These are phyloP conservation scores for Phyllotreta striolata DNA, from an alignment of 2,888 invertebrate genomes.

Conservation along the genomic window DNA sequence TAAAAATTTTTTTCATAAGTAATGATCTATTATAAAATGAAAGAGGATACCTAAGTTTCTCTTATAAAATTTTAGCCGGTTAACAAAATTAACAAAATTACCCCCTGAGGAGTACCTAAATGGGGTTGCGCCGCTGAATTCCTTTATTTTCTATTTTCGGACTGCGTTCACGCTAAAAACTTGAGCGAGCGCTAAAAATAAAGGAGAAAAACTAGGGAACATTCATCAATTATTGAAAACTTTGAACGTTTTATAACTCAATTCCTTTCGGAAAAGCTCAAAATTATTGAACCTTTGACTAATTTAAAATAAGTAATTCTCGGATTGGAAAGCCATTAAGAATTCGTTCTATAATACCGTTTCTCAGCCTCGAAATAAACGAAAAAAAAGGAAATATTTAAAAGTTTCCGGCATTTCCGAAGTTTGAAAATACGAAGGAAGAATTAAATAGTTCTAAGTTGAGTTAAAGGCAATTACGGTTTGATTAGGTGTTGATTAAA, in stretches of 20 bases:
- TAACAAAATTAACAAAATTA: too few relatives aligned
- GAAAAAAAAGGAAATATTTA: too few relatives aligned
- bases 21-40: background rate
- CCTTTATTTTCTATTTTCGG: slow-evolving; percentile 35
- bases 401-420: too few relatives aligned
- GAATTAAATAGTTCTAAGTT: too few relatives aligned
- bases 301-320: slow-evolving; percentile 34
- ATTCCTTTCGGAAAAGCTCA: slow-evolving; percentile 36
- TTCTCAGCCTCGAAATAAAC: too few relatives aligned
- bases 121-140: slow-evolving; percentile 13
- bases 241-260: slow-evolving; percentile 41
- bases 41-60: background rate
- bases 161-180: slow-evolving; percentile 37
- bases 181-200: slow-evolving; percentile 33
- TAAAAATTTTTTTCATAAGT: background rate
- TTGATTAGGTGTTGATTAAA: too few relatives aligned
- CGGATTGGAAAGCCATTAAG: slow-evolving; percentile 36
- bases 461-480: too few relatives aligned
- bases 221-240: slow-evolving; percentile 43
- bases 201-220: slow-evolving; percentile 35
- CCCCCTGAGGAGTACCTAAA: too few relatives aligned
- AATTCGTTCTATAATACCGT: slow-evolving; percentile 18
- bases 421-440: too few relatives aligned
- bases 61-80: too few relatives aligned
- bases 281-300: slow-evolving; percentile 38